phyloP scores from a whole-genome alignment of 2,113 vertebrate genomes.

The Diadophis punctatus region DNA sequence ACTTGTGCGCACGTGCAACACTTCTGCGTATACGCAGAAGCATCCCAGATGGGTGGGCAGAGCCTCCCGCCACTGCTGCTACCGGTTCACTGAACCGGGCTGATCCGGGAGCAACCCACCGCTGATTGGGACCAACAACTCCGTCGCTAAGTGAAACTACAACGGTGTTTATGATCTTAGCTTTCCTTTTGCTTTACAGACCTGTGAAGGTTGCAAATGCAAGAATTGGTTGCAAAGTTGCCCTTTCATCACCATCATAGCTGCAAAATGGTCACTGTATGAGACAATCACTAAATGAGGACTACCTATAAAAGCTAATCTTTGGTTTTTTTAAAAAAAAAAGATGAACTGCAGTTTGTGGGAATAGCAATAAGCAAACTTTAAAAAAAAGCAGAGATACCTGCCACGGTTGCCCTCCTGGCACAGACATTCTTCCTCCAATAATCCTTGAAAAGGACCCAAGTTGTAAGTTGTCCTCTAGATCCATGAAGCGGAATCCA shows the following conservation, averaged over 20 bases:
- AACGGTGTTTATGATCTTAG: neutral
- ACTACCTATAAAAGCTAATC: neutral
- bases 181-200: neutral
- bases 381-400: neutral
- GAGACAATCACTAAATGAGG: neutral
- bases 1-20: no score
- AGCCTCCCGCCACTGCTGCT: no score
- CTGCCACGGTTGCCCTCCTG: constrained; percentile 19
- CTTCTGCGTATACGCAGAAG: no score
- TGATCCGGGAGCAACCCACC: no score
- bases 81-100: no score
- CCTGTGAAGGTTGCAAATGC: neutral
- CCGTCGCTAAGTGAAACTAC: neutral
- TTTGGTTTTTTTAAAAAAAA: neutral
- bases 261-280: neutral
- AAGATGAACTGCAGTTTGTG: neutral
- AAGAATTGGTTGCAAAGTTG: neutral
- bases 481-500: neutral
- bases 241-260: neutral
- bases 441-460: neutral
- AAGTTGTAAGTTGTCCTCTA: neutral
- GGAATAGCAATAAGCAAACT: neutral
- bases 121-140: neutral
- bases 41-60: no score
- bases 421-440: neutral